Evolutionary conservation across 2,888 invertebrate genomes (phyloP), one percentile per base, ranked within the genome.

Genomic region (Tinea trinotella): DNA sequence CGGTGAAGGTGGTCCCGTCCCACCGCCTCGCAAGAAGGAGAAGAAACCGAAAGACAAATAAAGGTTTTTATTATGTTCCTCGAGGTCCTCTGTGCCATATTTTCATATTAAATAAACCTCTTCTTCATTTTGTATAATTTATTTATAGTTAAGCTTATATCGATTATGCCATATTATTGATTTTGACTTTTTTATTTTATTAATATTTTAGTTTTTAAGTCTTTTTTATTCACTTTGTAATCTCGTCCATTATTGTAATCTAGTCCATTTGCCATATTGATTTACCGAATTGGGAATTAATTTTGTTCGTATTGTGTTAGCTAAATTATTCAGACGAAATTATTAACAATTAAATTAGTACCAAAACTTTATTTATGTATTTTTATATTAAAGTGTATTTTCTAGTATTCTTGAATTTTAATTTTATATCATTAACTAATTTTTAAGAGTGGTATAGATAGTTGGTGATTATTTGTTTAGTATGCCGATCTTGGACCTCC

Each of bases 1-100:
- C 58, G 67, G 68, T 57, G 74, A 65, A 46, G 82, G 79, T 18
- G 76, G 78, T 55, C 88, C 87, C 36, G 86, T 87, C 54, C 87
- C 87, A 60, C 87, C 87, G 61, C 87, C 87, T 59, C 80, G 88
- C 59, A 87, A 87, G 71, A 87, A 87, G 72, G 85, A 84, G 70
- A 87, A 87, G 74, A 87, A 87, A 62, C 87, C 85, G 69, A 86
- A 87, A 87, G 61, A 78, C 78, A 76, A 50, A 50, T 24, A 24
- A 24, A 50, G n/a, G n/a, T n/a, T n/a, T n/a, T n/a, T 83, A 79
- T 17, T 15, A 53, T 20, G 44, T 19, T 44, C 36, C 36, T 53
- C 13, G 13, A 36, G 50, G 1, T 24, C 24, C 13, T 49, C 18
- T 22, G 50, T 50, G 50, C 22, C 50, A 50, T 50, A 50, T 18